phyloP scores from a whole-genome alignment of 2,113 vertebrate genomes.

The Pedionomus torquatus region DNA sequence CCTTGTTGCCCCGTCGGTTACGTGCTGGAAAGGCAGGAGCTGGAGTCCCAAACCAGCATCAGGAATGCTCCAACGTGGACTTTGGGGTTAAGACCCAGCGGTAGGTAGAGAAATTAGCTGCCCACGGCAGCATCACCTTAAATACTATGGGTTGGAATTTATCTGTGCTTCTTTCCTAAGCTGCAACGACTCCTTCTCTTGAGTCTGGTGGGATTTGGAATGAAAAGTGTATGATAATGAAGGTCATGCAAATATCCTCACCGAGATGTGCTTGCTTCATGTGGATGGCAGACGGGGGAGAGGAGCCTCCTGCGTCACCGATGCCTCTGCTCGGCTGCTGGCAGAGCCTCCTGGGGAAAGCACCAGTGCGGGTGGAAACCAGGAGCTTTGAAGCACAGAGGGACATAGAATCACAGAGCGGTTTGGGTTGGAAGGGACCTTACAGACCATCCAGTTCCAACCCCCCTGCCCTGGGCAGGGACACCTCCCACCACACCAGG shows the following conservation, averaged over 20 bases:
- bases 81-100: not conserved
- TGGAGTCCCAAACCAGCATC: not conserved
- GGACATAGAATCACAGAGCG: no score
- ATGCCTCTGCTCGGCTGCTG: not conserved
- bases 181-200: not conserved
- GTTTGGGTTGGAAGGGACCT: no score
- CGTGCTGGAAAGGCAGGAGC: not conserved
- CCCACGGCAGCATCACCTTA: not conserved
- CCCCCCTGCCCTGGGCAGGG: no score
- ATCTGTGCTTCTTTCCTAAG: not conserved
- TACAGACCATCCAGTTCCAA: no score
- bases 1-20: not conserved
- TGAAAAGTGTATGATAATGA: not conserved
- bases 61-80: not conserved
- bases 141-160: not conserved
- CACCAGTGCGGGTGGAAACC: not conserved
- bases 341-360: not conserved
- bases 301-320: not conserved
- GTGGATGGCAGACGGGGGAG: not conserved
- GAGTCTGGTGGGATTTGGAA: not conserved
- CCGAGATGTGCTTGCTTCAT: not conserved
- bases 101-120: not conserved
- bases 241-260: not conserved
- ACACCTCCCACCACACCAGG: no score
- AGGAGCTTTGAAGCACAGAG: not conserved